Base-by-base conservation (phyloP, 2,888 invertebrate species). In the Nineta flava region DNA sequence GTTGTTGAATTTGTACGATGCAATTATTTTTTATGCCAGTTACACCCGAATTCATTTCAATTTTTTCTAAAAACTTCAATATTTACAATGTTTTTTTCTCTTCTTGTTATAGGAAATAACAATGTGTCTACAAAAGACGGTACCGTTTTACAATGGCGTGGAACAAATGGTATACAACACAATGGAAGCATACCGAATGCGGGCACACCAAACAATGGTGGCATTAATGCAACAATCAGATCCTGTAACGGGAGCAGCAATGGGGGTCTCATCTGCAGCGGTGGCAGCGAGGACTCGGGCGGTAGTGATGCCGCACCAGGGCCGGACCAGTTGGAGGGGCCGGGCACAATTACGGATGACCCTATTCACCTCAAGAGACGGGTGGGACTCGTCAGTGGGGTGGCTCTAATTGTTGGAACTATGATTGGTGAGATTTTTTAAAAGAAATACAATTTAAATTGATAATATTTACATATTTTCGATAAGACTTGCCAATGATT, bases 291-390 rank as follows among this genome's bases (percentile, higher is more conserved):
- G 64, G 62, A 62, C 7, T 66, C 63, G 9, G 68, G 69, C 66
- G 67, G 67, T 65, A 65, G 63, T 64, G 54, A 73, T 66, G 72
- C 72, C 72, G 62, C 70, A 73, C 71, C 72, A 74, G 74, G 75
- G 75, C 73, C 74, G 65, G 57, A 76, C 49, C 71, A 76, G 69
- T 57, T 76, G 75, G 63, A 87, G 90, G 82, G 90, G 86, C 71
- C 83, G 84, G 83, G 81, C 85, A 73, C 90, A 91, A 77, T 83
- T 87, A 74, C 81, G 90, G 82, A 88, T 84, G 86, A 91, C 88
- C 73, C 87, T 91, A 80, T 93, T 92, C 87, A 91, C 88, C 90
- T 92, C 88, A 84, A 92, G 90, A 91, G 92, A 86, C 87, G 90
- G 85, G 87, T 95, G 83, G 93, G 94, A 81, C 88, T 94, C 82